Evolutionary conservation across 2,888 invertebrate species (phyloP), one percentile per base, ranked within the genome.

Genomic region (Dolomedes plantarius): DNA sequence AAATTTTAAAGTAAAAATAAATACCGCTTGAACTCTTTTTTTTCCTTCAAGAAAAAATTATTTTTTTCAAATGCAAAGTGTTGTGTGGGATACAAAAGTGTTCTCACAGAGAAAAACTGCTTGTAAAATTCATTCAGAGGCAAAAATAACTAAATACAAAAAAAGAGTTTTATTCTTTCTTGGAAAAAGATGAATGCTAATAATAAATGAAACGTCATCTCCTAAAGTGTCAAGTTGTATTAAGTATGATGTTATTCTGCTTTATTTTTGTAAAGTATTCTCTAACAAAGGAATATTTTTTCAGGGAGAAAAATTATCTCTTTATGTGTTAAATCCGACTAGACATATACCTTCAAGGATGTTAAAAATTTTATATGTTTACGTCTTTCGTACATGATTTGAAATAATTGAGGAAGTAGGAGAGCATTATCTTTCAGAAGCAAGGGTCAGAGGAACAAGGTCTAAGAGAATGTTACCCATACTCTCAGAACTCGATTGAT

Each of bases 401-500:
- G 23, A 5, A 23, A 2, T 3, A 23, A 23, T 23, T 23, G 46
- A 23, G 23, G 23, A 23, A 56, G 11, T 23, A 9, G 6, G 6
- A n/a, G 65, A 65, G 65, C 65, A 65, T 29, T 65, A 31, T 71
- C n/a, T 46, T 29, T 46, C 11, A 28, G 28, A 71, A 7, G 1
- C 16, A 46, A 46, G 46, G n/a, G 27, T 29, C n/a, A 46, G 16
- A 11, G 11, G 23, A 9, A 32, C 46, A 46, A 36, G n/a, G 28
- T 74, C 11, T 64, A 1, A 11, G 19, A 39, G 19, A 41, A 39
- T n/a, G 29, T 50, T 16, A 56, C 67, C 23, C 6, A 56, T 1
- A 23, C 19, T 56, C n/a, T 62, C 16, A 56, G n/a, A n/a, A 50
- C 73, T 50, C 68, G 68, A 76, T 76, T 71, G 82, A 76, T 83